A percentile compares a stretch with the other conserved stretches of the same genome.
Conservation (phyloP, 2,888 invertebrate species). For the Sipunculus nudus region DNA sequence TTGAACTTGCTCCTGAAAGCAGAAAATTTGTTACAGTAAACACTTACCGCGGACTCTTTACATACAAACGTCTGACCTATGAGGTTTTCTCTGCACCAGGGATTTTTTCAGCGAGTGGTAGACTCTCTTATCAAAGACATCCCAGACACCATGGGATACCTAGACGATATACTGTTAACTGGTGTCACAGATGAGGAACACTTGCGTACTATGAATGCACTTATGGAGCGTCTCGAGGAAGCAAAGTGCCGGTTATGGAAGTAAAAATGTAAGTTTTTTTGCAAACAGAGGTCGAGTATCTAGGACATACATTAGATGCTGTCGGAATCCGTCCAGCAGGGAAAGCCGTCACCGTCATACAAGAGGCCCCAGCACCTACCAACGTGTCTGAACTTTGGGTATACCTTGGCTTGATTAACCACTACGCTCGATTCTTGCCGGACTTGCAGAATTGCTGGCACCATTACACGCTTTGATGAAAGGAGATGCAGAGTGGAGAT, state of each 20-base stretch:
- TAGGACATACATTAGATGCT: neutral
- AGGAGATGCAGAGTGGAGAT: neutral
- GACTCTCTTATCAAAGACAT: neutral
- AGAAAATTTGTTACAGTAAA: constrained; percentile 2
- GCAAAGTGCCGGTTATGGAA: neutral
- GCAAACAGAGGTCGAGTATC: neutral
- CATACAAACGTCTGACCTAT: constrained; percentile 3
- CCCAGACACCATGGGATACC: neutral
- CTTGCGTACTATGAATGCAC: neutral
- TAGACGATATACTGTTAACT: constrained; percentile 1
- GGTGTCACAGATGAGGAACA: neutral
- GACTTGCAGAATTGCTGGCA: neutral
- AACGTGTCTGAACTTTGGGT: constrained; percentile 1
- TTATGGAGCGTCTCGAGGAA: neutral
- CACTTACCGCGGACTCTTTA: constrained; percentile 11
- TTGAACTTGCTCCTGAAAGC: neutral
- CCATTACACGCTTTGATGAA: no score
- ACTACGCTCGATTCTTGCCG: neutral
- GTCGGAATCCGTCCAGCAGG: neutral
- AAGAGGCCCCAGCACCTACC: neutral
- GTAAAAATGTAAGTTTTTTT: neutral
- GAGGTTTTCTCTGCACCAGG: neutral
- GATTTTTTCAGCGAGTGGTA: constrained; percentile 1
- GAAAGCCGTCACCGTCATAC: no score
- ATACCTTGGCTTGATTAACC: constrained; percentile 4